Evolutionary conservation across 2,113 vertebrate genomes (phyloP).

Genomic region (Scartelaos histophorus): DNA sequence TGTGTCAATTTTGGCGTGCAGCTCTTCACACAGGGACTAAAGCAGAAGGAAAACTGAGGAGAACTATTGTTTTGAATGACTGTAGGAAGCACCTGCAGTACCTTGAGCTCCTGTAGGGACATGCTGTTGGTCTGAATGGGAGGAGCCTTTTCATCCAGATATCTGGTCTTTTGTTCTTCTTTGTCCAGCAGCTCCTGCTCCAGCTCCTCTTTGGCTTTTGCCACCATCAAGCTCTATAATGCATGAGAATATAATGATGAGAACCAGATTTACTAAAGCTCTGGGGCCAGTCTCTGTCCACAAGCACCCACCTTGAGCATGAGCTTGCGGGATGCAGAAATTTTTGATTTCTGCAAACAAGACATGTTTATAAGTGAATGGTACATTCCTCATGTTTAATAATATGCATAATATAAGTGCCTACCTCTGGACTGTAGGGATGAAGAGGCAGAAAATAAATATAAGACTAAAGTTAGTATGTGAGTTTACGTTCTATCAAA

Average conservation of each 20-base stretch:
- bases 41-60: not conserved
- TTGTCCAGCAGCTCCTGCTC: constrained; percentile 88
- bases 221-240: constrained; percentile 90
- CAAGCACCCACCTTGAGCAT: constrained; percentile 83
- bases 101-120: constrained; percentile 85
- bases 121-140: constrained; percentile 75
- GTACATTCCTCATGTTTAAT: not conserved
- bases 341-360: constrained; percentile 86
- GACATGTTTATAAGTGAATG: not conserved
- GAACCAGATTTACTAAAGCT: no score
- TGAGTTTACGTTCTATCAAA: not conserved
- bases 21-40: constrained; percentile 74
- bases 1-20: constrained; percentile 86
- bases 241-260: not conserved
- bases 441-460: constrained; percentile 22
- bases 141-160: constrained; percentile 84
- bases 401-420: constrained; percentile 9
- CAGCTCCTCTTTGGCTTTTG: constrained; percentile 90
- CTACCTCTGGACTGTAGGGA: constrained; percentile 72
- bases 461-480: not conserved
- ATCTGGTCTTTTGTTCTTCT: constrained; percentile 84
- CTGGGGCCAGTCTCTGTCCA: not conserved
- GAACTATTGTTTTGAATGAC: not conserved
- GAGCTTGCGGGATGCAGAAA: constrained; percentile 94
- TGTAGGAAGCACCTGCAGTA: constrained; percentile 41